Evolutionary conservation across 2,113 vertebrate species (phyloP), one percentile per base, ranked within the genome.

Genomic region (Dicrurus megarhynchus): DNA sequence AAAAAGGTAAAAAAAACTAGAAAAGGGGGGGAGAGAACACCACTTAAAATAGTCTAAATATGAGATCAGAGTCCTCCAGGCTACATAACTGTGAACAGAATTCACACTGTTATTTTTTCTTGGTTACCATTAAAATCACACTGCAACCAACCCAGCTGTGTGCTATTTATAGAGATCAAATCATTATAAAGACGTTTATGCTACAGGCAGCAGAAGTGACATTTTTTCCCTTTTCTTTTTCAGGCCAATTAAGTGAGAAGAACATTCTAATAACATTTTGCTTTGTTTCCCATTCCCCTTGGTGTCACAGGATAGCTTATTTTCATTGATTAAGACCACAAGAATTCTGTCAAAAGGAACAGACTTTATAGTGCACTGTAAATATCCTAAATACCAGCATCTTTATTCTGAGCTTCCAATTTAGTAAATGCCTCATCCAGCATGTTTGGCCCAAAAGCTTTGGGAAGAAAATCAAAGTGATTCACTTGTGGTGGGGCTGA

Each of bases 151-250:
- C 28, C 73, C 90, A 92, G 49, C 53, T 96, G 91, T 92, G 75
- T 86, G 84, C 84, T 94, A 89, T 76, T 84, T 93, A 95, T 91
- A 96, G 84, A 73, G 16, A 73, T 68, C 64, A 89, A 89, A 91
- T 89, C 24, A 77, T 87, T 89, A 93, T 77, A 89, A 93, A 82
- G 74, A 89, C 11, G 4, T 73, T 80, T 92, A 77, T 70, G 78
- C 42, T 82, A 95, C 60, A 61, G n/a, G 76, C 92, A 92, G 69
- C 59, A 71, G 52, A 67, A 87, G 69, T 47, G 80, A 88, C 44
- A 74, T 65, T 91, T 83, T 50, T 8, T 0, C n/a, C 64, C 21
- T 68, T 10, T 85, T 68, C 35, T 52, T 91, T 96, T 95, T 77
- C 80, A 90, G 89, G 82, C 35, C 77, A 94, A 76, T 94, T 94